phyloP scores from a whole-genome alignment of 1,140 invertebrate species.

The Portunus trituberculatus region DNA sequence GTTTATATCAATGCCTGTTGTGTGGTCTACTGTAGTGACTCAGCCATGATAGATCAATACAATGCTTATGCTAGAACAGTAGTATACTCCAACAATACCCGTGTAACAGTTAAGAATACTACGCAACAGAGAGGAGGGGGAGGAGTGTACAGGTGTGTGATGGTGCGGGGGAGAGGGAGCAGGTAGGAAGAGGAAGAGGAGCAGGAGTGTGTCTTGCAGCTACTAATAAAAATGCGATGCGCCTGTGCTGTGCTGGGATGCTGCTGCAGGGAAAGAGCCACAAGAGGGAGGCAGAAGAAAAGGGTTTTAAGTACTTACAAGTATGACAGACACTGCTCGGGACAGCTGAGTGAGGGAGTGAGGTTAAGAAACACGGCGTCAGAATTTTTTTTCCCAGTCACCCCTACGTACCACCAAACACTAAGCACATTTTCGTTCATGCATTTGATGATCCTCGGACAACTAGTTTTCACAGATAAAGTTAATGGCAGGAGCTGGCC shows the following conservation, averaged over 20 bases:
- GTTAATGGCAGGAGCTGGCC: background rate
- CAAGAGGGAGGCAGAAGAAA: slow-evolving; percentile 35
- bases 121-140: background rate
- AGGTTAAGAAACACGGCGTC: slow-evolving; percentile 31
- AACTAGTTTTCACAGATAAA: background rate
- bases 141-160: background rate
- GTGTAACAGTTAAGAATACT: background rate
- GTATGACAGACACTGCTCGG: slow-evolving; percentile 70
- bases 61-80: too few species aligned
- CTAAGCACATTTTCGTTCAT: background rate
- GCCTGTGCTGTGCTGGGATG: background rate
- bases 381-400: slow-evolving; percentile 6
- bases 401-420: slow-evolving; percentile 42
- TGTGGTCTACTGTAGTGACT: too few species aligned
- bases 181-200: background rate
- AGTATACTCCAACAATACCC: too few species aligned
- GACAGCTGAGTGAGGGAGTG: slow-evolving; percentile 60
- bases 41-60: too few species aligned
- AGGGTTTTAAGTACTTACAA: slow-evolving; percentile 66
- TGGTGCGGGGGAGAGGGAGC: background rate
- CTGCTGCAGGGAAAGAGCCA: background rate
- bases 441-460: background rate
- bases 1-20: too few species aligned
- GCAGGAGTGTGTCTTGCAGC: background rate
- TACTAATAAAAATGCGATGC: background rate